These are phyloP conservation scores for Rhineura floridana DNA, from an alignment of 2,113 vertebrate species.

Conservation along the genomic window DNA sequence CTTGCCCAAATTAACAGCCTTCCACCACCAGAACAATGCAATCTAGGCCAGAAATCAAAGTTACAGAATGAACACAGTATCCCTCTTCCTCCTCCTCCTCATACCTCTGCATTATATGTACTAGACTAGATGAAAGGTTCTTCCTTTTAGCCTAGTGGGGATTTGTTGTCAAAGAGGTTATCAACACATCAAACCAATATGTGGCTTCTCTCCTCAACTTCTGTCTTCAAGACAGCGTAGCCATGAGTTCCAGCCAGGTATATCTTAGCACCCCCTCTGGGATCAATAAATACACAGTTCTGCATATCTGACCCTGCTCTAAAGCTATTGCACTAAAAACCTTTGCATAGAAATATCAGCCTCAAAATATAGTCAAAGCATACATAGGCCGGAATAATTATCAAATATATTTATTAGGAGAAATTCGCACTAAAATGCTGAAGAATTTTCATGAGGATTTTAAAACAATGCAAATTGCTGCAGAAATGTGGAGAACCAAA, in stretches of 20 bases:
- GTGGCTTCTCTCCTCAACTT: neutral
- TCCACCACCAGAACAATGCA: neutral
- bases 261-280: neutral
- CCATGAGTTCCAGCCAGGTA: neutral
- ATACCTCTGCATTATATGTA: too few relatives aligned
- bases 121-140: neutral
- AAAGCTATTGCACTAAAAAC: neutral
- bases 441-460: neutral
- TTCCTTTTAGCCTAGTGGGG: neutral
- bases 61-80: too few relatives aligned
- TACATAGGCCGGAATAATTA: neutral
- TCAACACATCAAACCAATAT: neutral
- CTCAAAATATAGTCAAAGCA: neutral
- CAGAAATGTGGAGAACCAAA: too few relatives aligned
- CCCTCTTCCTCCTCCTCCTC: neutral
- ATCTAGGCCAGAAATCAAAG: too few relatives aligned
- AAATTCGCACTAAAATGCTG: neutral
- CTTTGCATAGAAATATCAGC: neutral
- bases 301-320: neutral
- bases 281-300: constrained; percentile 14
- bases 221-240: neutral
- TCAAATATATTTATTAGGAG: too few relatives aligned
- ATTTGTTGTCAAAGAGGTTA: neutral
- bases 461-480: too few relatives aligned
- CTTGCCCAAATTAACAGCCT: neutral